Conservation (phyloP, 2,113 vertebrate species). For the Dasyurus viverrinus region DNA sequence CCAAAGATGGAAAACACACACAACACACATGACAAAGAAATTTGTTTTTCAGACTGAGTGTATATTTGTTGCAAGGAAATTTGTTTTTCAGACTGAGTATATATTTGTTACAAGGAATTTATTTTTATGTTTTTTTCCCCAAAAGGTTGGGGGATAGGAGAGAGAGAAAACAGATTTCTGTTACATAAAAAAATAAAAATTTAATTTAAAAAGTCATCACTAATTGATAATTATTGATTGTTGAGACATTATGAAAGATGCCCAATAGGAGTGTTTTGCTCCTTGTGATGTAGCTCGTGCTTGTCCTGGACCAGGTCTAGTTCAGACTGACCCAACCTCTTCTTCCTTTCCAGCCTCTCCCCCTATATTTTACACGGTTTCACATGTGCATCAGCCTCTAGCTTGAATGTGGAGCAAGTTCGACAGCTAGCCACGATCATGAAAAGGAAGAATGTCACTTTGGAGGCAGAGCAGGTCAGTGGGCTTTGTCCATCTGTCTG, state of each 20-base stretch:
- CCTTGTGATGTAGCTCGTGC: neutral
- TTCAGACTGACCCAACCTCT: neutral
- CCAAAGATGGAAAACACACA: neutral
- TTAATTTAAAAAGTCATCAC: neutral
- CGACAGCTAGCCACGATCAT: conserved; percentile 72
- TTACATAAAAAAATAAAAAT: neutral
- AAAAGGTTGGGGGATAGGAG: neutral
- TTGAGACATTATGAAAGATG: neutral
- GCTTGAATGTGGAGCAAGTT: conserved; percentile 25
- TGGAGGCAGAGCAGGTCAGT: conserved; percentile 79
- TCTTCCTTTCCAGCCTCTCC: conserved; percentile 70
- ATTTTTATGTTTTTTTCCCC: neutral
- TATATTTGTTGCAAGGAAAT: too few species aligned
- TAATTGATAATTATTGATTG: neutral
- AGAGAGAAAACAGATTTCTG: neutral
- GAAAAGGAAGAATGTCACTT: conserved; percentile 61
- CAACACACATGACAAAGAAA: neutral
- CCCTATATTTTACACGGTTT: conserved; percentile 76
- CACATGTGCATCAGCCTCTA: conserved; percentile 56
- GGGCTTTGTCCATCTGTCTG: neutral
- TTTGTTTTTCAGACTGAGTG: neutral
- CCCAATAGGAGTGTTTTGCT: neutral
- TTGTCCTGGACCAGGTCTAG: neutral
- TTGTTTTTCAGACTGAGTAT: too few species aligned
- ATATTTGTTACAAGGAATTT: neutral